Conservation (phyloP, 2,888 invertebrate species). For the Rosalia funebris region DNA sequence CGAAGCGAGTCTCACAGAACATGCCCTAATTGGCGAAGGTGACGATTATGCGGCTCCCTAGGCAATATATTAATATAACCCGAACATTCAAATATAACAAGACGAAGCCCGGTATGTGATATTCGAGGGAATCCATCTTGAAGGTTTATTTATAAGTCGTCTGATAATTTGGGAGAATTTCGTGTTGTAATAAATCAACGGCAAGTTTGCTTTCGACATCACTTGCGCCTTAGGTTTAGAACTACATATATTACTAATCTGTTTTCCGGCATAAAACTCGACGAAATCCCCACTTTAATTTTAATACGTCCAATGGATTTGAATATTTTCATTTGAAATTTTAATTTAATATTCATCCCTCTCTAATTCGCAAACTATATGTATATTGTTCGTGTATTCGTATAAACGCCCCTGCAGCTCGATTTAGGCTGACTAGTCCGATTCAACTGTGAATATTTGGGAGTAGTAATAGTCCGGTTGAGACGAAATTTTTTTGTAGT, state of each 20-base stretch:
- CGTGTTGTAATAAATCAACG: conserved; percentile 42
- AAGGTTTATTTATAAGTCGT: conserved; percentile 19
- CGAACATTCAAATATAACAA: background rate
- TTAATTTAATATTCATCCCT: conserved; percentile 19
- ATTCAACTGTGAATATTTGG: too few species aligned
- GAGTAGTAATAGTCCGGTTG: too few species aligned
- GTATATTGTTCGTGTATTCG: conserved; percentile 2
- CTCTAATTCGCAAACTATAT: background rate
- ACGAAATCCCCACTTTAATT: conserved; percentile 5
- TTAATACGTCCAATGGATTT: conserved; percentile 13
- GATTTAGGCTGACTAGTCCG: too few species aligned
- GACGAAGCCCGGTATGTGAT: background rate
- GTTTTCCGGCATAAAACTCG: conserved; percentile 15
- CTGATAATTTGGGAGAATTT: conserved; percentile 34
- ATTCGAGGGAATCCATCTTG: conserved; percentile 15
- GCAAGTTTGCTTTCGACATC: conserved; percentile 45
- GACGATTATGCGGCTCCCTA: background rate
- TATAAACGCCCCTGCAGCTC: conserved; percentile 9
- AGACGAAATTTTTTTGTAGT: too few species aligned
- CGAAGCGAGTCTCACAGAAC: too few species aligned
- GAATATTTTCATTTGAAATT: conserved; percentile 21
- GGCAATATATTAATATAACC: background rate
- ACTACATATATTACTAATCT: conserved; percentile 45
- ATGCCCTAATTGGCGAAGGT: background rate
- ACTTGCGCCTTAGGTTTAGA: conserved; percentile 43